Evolutionary conservation across 2,888 invertebrate species (phyloP).

Genomic region (Congeria kusceri): DNA sequence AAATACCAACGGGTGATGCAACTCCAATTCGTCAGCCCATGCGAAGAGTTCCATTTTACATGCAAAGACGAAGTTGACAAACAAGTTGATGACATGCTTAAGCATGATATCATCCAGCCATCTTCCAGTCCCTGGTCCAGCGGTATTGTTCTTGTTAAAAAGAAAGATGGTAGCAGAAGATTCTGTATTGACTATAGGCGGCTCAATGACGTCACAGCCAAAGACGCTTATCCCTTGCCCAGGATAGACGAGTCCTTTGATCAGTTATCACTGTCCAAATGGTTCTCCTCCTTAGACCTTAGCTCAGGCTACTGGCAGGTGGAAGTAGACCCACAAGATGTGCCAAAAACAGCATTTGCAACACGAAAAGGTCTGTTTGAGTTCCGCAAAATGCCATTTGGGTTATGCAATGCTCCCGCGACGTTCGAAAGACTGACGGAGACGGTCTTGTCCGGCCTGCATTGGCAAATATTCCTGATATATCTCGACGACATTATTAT

Average conservation of each 20-base stretch:
- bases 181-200: conserved; percentile 48
- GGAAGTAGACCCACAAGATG: conserved; percentile 34
- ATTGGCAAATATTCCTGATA: too few species aligned
- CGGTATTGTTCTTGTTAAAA: conserved; percentile 40
- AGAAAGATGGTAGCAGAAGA: conserved; percentile 48
- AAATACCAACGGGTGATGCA: conserved; percentile 17
- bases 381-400: background rate
- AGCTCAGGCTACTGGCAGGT: conserved; percentile 64
- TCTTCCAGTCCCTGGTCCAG: conserved; percentile 49
- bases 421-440: too few species aligned
- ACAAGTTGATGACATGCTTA: conserved; percentile 46
- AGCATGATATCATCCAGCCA: conserved; percentile 31
- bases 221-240: conserved; percentile 37
- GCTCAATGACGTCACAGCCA: conserved; percentile 26
- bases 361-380: background rate
- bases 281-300: conserved; percentile 61
- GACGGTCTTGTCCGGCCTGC: too few species aligned
- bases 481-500: too few species aligned
- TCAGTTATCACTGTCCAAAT: conserved; percentile 29
- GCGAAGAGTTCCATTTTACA: conserved; percentile 30
- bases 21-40: conserved; percentile 34
- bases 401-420: background rate
- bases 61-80: conserved; percentile 26
- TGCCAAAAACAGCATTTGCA: conserved; percentile 40
- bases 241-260: conserved; percentile 45